These are phyloP conservation scores for Cacoxenus indagator DNA, from an alignment of 2,888 invertebrate genomes.

Conservation along the genomic window DNA sequence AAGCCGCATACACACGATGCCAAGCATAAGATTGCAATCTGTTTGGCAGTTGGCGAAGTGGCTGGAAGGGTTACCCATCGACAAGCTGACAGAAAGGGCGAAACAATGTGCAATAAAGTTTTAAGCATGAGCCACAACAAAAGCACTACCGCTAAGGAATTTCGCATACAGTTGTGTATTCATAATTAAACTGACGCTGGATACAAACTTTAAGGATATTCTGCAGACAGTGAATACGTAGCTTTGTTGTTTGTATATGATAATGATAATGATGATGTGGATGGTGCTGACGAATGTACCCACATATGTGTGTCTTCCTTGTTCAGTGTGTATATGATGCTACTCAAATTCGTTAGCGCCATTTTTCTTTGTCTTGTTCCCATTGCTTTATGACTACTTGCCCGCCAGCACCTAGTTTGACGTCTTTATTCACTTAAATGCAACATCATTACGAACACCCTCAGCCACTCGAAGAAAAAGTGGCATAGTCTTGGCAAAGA, in stretches of 20 bases:
- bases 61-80: not conserved
- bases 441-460: constrained; percentile 21
- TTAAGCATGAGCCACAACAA: too few species aligned
- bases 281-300: too few species aligned
- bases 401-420: not conserved
- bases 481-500: not conserved
- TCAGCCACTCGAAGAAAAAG: constrained; percentile 1
- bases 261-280: too few species aligned
- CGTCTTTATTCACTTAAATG: constrained; percentile 18
- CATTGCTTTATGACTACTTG: not conserved
- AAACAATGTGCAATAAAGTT: not conserved
- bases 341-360: not conserved
- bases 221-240: too few species aligned
- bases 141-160: too few species aligned
- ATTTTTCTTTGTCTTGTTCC: not conserved
- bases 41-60: not conserved
- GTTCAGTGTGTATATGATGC: not conserved
- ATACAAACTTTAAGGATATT: too few species aligned
- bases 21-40: constrained; percentile 3
- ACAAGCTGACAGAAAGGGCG: not conserved
- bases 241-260: too few species aligned
- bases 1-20: not conserved
- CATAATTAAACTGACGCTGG: too few species aligned
- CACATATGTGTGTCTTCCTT: not conserved
- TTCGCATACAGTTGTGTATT: too few species aligned